Evolutionary conservation across 64 coral and sea anemone genomes (phyloP).

Genomic region (Dendronephthya gigantea): DNA sequence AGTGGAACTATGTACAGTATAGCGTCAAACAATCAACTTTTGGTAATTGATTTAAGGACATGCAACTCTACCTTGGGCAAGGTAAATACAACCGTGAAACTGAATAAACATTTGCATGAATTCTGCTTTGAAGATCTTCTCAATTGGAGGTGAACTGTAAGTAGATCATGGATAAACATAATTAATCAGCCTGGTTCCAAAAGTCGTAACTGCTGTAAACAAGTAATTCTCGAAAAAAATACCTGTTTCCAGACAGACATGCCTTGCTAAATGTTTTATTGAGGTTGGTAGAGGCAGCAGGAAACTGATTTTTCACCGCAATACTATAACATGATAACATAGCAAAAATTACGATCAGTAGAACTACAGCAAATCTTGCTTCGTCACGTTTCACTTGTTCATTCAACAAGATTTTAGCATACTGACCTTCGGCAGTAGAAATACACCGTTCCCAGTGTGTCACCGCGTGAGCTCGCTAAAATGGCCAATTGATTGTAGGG

Average conservation of each 20-base stretch:
- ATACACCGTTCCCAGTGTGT: slow-evolving; percentile 81
- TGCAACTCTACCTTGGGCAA: slow-evolving; percentile 96
- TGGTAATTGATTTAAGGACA: too few relatives aligned
- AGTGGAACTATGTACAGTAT: neutral
- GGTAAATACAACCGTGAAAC: slow-evolving; percentile 86
- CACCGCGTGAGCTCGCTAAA: slow-evolving; percentile 71
- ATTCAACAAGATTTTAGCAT: neutral
- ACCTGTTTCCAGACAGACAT: slow-evolving; percentile 49
- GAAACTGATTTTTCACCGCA: slow-evolving; percentile 93
- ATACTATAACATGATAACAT: slow-evolving; percentile 35
- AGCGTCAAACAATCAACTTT: too few relatives aligned
- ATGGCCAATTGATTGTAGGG: slow-evolving; percentile 93
- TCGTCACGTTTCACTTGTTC: too few relatives aligned
- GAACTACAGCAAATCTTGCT: too few relatives aligned
- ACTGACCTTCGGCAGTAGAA: slow-evolving; percentile 69
- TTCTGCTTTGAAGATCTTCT: slow-evolving; percentile 53
- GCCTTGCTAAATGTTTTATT: slow-evolving; percentile 90
- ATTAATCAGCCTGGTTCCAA: too few relatives aligned
- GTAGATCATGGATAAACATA: too few relatives aligned
- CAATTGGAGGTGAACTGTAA: slow-evolving; percentile 14
- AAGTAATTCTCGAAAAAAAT: too few relatives aligned
- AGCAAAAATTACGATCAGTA: neutral
- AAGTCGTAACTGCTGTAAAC: neutral
- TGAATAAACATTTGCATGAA: slow-evolving; percentile 71
- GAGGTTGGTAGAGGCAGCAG: slow-evolving; percentile 88